Base-by-base conservation (phyloP, 2,888 invertebrate species). In the Cheiracanthium punctorium region DNA sequence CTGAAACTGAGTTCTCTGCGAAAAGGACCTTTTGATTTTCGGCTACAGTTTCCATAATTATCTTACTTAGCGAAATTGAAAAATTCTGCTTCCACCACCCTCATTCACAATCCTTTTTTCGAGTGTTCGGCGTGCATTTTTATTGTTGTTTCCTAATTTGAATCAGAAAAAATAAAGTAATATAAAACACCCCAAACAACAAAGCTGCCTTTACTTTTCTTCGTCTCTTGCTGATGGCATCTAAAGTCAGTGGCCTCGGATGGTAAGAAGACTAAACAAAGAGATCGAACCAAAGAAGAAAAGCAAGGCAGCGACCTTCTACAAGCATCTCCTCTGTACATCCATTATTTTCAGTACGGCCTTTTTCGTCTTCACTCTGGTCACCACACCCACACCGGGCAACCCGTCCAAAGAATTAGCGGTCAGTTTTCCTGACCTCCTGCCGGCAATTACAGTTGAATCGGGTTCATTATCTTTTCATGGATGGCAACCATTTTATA, bases 301-400 rank as follows among this genome's bases (percentile, higher is more conserved):
- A 71, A 43, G 17, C 28, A 67, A 67, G 77, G 69, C 29, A 77
- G 67, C 48, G 77, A 77, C 77, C 77, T 77, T 69, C 43, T 48
- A 24, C 20, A 58, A 24, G n/a, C 69, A 33, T 69, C 69, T 33
- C n/a, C 52, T 29, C 14, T 32, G 14, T 37, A 24, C 28, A 43
- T 41, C 32, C 69, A 70, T 77, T 77, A 77, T 69, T 69, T 48
- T 48, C 28, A 69, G 48, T 65, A 43, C 43, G 20, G 24, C 29
- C 24, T 75, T 41, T 75, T 41, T 41, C 43, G 52, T 58, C 37
- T 20, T 24, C 64, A 41, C 58, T 37, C 17, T 33, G 20, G 20
- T 28, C 67, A 67, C 73, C 80, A 67, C 80, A 73, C 80, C 80
- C 80, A 80, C 80, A 67, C 80, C 43, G 48, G 70, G 41, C 58